Conservation (phyloP, 2,888 invertebrate genomes). For the Trissonchulus sp. region DNA sequence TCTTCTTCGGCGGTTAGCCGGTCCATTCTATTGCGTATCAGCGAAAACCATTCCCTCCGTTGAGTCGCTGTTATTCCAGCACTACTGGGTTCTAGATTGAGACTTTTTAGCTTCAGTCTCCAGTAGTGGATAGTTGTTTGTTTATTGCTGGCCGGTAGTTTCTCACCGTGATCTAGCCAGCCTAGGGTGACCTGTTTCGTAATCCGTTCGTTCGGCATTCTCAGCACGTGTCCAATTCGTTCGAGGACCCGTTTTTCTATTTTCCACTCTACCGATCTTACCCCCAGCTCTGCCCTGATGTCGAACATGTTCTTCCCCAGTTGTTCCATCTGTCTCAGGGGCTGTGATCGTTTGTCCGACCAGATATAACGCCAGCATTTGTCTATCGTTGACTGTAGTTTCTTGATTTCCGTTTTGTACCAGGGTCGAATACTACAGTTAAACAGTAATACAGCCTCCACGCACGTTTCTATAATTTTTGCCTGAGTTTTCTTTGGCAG, state of each 20-base stretch:
- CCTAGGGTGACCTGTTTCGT: constrained; percentile 4
- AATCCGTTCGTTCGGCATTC: neutral
- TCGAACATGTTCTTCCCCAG: constrained; percentile 2
- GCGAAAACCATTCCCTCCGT: neutral
- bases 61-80: neutral
- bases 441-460: no score
- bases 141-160: neutral
- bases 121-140: neutral
- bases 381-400: no score
- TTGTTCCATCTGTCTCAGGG: no score
- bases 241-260: constrained; percentile 7
- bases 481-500: no score
- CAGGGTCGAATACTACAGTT: no score
- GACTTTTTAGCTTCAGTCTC: neutral
- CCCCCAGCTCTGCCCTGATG: neutral
- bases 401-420: no score
- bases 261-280: neutral
- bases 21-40: neutral
- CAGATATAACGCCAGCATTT: no score
- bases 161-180: neutral
- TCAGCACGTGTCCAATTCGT: constrained; percentile 10
- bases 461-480: no score
- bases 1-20: neutral
- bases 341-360: no score
- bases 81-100: neutral